Conservation (phyloP, 1,140 invertebrate species). For the Mactra quadrangularis region DNA sequence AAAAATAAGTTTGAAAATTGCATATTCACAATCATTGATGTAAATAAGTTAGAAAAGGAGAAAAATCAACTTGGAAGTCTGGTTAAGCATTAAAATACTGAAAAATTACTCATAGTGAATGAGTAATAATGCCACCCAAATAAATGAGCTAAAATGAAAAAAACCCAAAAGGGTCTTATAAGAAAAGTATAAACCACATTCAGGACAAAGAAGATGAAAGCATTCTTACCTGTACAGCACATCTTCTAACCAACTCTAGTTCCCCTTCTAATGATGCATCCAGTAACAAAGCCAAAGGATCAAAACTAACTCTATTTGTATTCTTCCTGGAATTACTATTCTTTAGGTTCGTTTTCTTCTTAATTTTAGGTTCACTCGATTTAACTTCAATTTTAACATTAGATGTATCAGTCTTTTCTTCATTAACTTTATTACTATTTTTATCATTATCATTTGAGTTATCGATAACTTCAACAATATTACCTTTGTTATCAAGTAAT, state of each 20-base stretch:
- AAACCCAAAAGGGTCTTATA: too few relatives aligned
- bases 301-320: slow-evolving; percentile 94
- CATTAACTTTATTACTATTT: slow-evolving; percentile 12
- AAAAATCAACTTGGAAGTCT: too few relatives aligned
- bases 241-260: slow-evolving; percentile 97
- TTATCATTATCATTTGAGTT: slow-evolving; percentile 27
- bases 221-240: slow-evolving; percentile 95
- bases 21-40: too few relatives aligned
- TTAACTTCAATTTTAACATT: slow-evolving; percentile 47
- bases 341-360: slow-evolving; percentile 78
- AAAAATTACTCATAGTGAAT: too few relatives aligned
- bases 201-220: too few relatives aligned
- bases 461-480: slow-evolving; percentile 66
- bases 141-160: too few relatives aligned
- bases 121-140: too few relatives aligned
- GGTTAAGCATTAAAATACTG: too few relatives aligned
- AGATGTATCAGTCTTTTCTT: background rate
- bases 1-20: too few relatives aligned
- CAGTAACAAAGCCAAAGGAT: slow-evolving; percentile 96
- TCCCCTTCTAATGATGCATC: slow-evolving; percentile 99
- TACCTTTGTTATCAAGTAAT: slow-evolving; percentile 70
- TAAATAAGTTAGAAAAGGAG: too few relatives aligned
- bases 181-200: too few relatives aligned
- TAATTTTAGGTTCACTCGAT: slow-evolving; percentile 48
- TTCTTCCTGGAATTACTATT: slow-evolving; percentile 66